Conservation (phyloP, 1,140 invertebrate genomes). For the Neuroterus valhalla region DNA sequence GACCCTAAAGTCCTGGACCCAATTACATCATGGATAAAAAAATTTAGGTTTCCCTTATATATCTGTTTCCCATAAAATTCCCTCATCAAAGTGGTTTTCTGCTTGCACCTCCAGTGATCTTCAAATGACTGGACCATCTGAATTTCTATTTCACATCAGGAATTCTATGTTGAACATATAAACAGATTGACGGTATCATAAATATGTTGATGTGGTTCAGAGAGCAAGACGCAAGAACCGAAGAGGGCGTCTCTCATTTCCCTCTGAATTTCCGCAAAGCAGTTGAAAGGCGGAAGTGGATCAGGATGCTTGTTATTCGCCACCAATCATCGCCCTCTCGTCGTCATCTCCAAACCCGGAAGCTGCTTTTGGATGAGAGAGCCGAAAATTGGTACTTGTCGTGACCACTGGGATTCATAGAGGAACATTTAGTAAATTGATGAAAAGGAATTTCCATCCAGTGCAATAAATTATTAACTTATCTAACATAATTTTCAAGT, state of each 20-base stretch:
- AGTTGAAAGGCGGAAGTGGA: constrained; percentile 42
- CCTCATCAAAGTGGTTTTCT: no score
- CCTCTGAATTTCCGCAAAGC: constrained; percentile 46
- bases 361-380: constrained; percentile 4
- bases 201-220: neutral
- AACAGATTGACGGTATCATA: no score
- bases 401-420: constrained; percentile 32
- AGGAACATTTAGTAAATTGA: neutral
- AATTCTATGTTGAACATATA: no score
- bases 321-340: constrained; percentile 44
- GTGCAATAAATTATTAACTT: no score
- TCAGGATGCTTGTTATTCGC: constrained; percentile 56
- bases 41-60: no score
- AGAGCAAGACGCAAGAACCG: constrained; percentile 28
- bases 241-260: constrained; percentile 49
- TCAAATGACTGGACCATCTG: no score
- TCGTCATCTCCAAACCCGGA: constrained; percentile 10
- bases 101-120: no score
- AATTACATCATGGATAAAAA: no score
- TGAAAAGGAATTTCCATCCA: neutral
- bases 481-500: no score
- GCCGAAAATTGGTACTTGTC: constrained; percentile 42
- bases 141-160: no score
- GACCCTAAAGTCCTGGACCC: no score
- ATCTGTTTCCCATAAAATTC: no score